Conservation (phyloP, 2,888 invertebrate genomes). For the Sesia apiformis region DNA sequence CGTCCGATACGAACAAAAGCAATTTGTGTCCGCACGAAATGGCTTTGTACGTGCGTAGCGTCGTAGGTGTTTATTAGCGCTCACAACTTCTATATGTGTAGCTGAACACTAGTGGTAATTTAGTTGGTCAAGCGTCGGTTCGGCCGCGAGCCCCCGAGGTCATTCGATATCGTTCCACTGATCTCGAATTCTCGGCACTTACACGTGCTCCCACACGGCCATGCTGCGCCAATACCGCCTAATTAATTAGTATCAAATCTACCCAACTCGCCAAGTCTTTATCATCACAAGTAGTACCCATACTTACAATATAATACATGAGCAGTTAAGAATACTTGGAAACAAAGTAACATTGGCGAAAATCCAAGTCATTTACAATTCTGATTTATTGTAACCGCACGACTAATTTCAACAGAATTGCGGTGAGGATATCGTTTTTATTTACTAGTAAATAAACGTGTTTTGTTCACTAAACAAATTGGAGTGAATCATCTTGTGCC, state of each 20-base stretch:
- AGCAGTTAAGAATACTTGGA: conserved; percentile 30
- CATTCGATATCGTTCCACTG: conserved; percentile 36
- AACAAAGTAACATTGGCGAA: conserved; percentile 61
- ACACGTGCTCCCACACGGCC: conserved; percentile 35
- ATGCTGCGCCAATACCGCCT: conserved; percentile 21
- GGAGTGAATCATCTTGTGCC: conserved; percentile 9
- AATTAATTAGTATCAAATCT: conserved; percentile 28
- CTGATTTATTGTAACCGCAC: conserved; percentile 49
- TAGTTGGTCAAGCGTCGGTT: conserved; percentile 2
- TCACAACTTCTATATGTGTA: conserved; percentile 8
- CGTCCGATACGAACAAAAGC: conserved; percentile 66
- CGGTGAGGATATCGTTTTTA: conserved; percentile 14
- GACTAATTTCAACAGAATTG: conserved; percentile 40
- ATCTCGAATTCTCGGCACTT: conserved; percentile 43
- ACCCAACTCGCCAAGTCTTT: no score
- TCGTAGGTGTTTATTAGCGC: conserved; percentile 61
- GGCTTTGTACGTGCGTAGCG: conserved; percentile 61
- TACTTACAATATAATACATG: no score
- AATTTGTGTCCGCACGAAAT: conserved; percentile 68
- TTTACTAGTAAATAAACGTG: conserved; percentile 19
- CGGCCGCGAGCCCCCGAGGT: conserved; percentile 29
- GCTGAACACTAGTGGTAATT: conserved; percentile 1
- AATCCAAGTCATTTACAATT: conserved; percentile 59
- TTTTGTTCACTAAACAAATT: conserved; percentile 14
- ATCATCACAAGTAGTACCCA: no score